These are phyloP conservation scores for Jordanella pulchra DNA, from an alignment of 2,797 vertebrate genomes.

Conservation along the genomic window DNA sequence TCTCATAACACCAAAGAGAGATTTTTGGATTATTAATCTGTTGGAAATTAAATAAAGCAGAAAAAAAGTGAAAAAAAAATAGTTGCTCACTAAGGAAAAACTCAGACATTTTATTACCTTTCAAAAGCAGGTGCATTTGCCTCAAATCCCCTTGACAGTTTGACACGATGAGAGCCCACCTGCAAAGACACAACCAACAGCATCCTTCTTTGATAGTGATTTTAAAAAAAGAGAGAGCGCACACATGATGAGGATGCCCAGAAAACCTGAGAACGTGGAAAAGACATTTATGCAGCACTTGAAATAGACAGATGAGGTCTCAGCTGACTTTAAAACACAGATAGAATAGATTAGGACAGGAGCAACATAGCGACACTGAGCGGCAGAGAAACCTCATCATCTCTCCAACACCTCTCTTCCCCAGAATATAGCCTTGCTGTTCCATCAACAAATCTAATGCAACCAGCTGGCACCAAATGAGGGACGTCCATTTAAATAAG, in stretches of 20 bases:
- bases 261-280: constrained; percentile 42
- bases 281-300: constrained; percentile 20
- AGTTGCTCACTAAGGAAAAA: neutral
- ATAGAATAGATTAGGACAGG: constrained; percentile 14
- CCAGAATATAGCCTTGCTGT: constrained; percentile 1
- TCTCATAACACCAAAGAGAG: constrained; percentile 13
- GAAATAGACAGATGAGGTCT: constrained; percentile 28
- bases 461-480: constrained; percentile 5
- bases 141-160: constrained; percentile 97
- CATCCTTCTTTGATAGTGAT: constrained; percentile 27
- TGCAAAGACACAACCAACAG: constrained; percentile 62
- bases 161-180: constrained; percentile 98
- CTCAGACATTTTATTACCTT: constrained; percentile 82
- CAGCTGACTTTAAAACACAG: constrained; percentile 7
- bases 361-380: constrained; percentile 32
- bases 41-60: constrained; percentile 25
- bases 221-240: neutral
- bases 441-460: constrained; percentile 5
- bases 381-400: constrained; percentile 22
- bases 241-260: constrained; percentile 25
- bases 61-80: constrained; percentile 11
- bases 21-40: constrained; percentile 25
- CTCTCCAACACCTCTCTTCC: constrained; percentile 5
- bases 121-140: constrained; percentile 98
- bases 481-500: constrained; percentile 11